Percentiles rank a stretch among this genome's conserved stretches.
Evolutionary conservation across 2,888 invertebrate genomes (phyloP).

Genomic region (Drosophila infuscata): DNA sequence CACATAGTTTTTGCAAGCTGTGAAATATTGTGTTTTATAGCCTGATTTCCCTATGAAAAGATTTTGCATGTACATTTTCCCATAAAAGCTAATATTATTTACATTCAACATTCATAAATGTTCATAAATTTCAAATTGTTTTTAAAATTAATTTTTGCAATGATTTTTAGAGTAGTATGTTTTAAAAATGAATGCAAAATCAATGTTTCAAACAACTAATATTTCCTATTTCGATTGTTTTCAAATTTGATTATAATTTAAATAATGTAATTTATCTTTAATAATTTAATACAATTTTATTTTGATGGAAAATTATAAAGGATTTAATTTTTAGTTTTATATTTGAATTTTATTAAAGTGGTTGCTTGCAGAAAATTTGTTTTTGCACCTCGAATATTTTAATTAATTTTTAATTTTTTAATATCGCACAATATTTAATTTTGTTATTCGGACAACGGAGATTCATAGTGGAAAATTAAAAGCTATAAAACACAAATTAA

Average conservation of each 20-base stretch:
- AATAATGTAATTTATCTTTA: no score
- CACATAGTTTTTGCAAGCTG: not conserved
- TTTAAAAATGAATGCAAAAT: not conserved
- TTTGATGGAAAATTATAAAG: not conserved
- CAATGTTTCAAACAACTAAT: no score
- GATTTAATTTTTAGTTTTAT: not conserved
- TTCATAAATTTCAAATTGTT: no score
- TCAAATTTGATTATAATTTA: no score
- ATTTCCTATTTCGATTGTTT: no score
- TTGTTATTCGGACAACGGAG: no score
- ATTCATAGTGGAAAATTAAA: not conserved
- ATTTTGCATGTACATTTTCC: not conserved
- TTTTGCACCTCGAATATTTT: no score
- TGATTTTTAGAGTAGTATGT: no score
- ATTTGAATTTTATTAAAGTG: not conserved
- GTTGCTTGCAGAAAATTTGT: no score
- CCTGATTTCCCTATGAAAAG: not conserved
- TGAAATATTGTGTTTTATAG: not conserved
- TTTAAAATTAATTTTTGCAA: no score
- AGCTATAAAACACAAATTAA: not conserved
- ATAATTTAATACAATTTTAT: no score
- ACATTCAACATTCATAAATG: not conserved
- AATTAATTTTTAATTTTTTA: not conserved
- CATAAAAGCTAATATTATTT: not conserved
- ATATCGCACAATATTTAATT: no score